Evolutionary conservation across 2,113 vertebrate genomes (phyloP).

Genomic region (Rousettus leschenaultii): DNA sequence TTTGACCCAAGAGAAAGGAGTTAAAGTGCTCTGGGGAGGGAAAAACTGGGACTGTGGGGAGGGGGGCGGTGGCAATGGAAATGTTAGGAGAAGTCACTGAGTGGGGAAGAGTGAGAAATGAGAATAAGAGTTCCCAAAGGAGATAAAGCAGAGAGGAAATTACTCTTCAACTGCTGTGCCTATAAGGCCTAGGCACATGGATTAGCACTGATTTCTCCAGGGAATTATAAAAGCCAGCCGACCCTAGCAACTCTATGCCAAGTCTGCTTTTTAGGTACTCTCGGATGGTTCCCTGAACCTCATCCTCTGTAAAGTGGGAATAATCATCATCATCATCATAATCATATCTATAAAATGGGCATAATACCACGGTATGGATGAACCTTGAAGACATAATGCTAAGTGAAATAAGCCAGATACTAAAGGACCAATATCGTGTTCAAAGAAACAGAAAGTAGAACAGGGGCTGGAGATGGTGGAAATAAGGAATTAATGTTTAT

Average conservation of each 20-base stretch:
- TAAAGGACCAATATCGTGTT: not conserved
- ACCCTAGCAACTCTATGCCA: not conserved
- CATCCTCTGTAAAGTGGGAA: not conserved
- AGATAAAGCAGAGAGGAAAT: conserved; percentile 27
- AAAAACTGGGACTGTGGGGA: not conserved
- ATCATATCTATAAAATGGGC: not conserved
- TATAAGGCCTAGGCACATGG: not conserved
- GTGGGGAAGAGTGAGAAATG: not conserved
- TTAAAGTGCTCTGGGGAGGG: not conserved
- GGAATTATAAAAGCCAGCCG: conserved; percentile 32
- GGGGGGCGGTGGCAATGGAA: not conserved
- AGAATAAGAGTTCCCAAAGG: conserved; percentile 13
- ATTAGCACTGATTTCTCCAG: conserved; percentile 33
- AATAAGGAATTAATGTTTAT: not conserved
- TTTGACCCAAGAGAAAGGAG: not conserved
- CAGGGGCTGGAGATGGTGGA: not conserved
- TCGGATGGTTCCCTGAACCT: not conserved
- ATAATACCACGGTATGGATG: not conserved
- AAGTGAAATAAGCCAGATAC: not conserved
- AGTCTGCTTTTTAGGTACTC: not conserved
- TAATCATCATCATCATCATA: not conserved
- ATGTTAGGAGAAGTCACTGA: not conserved
- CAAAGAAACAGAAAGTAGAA: not conserved
- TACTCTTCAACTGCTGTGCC: not conserved
- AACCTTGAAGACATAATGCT: not conserved